phyloP scores from a whole-genome alignment of 2,113 vertebrate genomes.

The Salvelinus alpinus region DNA sequence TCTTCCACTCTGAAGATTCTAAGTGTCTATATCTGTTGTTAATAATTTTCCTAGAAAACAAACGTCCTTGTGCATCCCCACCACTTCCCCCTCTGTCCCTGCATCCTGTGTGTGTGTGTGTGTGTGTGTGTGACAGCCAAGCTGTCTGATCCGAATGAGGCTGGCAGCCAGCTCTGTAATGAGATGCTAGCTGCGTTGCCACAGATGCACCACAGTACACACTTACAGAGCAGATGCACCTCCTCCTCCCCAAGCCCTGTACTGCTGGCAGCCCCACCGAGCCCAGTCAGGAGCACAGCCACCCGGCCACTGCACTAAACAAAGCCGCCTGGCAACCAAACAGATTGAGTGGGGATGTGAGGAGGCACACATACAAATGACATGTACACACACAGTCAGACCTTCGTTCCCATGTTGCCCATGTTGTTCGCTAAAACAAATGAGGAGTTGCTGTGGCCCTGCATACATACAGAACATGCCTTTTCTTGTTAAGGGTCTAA shows the following conservation, averaged over 20 bases:
- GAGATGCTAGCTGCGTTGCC: conserved; percentile 5
- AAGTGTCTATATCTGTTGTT: neutral
- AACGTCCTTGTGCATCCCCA: neutral
- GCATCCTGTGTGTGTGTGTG: neutral
- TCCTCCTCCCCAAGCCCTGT: neutral
- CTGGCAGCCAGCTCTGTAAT: conserved; percentile 5
- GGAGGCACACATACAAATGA: conserved; percentile 29
- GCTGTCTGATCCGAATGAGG: neutral
- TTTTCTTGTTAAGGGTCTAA: no score
- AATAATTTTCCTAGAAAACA: neutral
- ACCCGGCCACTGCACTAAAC: conserved; percentile 20
- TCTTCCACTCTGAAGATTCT: neutral
- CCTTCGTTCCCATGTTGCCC: neutral
- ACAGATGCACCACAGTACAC: conserved; percentile 16
- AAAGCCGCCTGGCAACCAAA: conserved; percentile 36
- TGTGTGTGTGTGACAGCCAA: neutral
- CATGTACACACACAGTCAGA: conserved; percentile 15
- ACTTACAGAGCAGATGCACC: conserved; percentile 4
- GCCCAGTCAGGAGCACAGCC: conserved; percentile 6
- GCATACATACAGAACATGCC: no score
- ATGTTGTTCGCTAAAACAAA: conserved; percentile 23
- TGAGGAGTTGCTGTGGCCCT: no score
- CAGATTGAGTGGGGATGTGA: conserved; percentile 33
- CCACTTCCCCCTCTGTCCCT: neutral
- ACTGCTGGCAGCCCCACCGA: conserved; percentile 2